A percentile compares a stretch with the other conserved stretches of the same genome.
Conservation (phyloP, 2,888 invertebrate genomes). For the Cerastis rubricosa region DNA sequence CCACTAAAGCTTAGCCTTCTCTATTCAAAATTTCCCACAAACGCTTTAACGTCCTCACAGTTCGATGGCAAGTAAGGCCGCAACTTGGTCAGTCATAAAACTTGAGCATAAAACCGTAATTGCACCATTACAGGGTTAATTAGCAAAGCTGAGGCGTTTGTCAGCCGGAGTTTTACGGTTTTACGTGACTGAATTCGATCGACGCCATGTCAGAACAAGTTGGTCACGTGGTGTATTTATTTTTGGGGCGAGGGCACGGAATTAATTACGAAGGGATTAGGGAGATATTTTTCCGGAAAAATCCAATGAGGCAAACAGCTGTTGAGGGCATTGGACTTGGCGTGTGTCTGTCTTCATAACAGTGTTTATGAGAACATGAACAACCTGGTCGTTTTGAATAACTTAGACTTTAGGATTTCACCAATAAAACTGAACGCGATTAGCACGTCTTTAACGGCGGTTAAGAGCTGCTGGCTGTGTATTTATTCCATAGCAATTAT, state of each 20-base stretch:
- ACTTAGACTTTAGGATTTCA: background rate
- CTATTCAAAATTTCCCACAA: constrained; percentile 62
- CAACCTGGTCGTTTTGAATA: background rate
- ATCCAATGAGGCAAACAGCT: constrained; percentile 21
- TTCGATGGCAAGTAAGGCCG: constrained; percentile 64
- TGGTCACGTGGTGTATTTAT: constrained; percentile 71
- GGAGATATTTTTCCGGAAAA: constrained; percentile 43
- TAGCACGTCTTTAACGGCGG: background rate
- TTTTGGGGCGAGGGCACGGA: constrained; percentile 63
- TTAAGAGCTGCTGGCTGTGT: background rate
- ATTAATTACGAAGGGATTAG: constrained; percentile 65
- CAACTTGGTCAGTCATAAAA: constrained; percentile 81
- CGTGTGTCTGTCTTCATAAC: constrained; percentile 1
- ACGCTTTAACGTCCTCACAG: constrained; percentile 51
- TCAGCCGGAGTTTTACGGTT: constrained; percentile 81
- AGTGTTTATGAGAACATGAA: constrained; percentile 6
- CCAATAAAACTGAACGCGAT: background rate
- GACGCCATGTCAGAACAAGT: constrained; percentile 58
- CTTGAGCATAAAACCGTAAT: constrained; percentile 84
- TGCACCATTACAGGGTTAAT: constrained; percentile 86
- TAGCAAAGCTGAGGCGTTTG: constrained; percentile 83
- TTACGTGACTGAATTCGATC: constrained; percentile 80
- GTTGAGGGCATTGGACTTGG: constrained; percentile 13
- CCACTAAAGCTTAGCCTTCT: constrained; percentile 33
- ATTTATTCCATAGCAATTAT: background rate